A percentile compares a stretch with the other conserved stretches of the same genome.
phyloP scores from a whole-genome alignment of 1,140 invertebrate species.

The Macrotrachela quadricornifera region DNA sequence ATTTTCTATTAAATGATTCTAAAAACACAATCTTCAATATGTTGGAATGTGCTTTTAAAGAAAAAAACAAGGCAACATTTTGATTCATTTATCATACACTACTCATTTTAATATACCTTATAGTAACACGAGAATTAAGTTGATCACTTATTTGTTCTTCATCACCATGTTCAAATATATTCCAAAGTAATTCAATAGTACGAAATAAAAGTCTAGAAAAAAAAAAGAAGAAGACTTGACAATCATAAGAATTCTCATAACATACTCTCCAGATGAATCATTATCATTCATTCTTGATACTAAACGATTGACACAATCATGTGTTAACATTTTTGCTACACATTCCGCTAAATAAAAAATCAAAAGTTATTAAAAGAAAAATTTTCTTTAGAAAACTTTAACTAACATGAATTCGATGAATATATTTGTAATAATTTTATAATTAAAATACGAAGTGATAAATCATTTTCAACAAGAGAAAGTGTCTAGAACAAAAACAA shows the following conservation, averaged over 20 bases:
- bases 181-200: slow-evolving; percentile 28
- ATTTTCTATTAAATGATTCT: too few species aligned
- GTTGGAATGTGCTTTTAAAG: too few species aligned
- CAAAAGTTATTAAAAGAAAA: too few species aligned
- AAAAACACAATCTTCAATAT: too few species aligned
- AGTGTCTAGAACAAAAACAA: slow-evolving; percentile 16
- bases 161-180: slow-evolving; percentile 24
- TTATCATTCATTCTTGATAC: slow-evolving; percentile 20
- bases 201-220: slow-evolving; percentile 18
- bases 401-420: slow-evolving; percentile 16
- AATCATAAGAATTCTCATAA: not conserved
- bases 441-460: slow-evolving; percentile 17
- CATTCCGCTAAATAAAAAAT: slow-evolving; percentile 12
- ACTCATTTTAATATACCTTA: too few species aligned
- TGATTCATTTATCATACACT: too few species aligned
- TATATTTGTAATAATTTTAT: slow-evolving; percentile 23
- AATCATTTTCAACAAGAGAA: slow-evolving; percentile 23
- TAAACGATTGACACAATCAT: slow-evolving; percentile 18
- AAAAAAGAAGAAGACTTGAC: not conserved
- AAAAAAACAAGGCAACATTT: too few species aligned
- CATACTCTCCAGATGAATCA: slow-evolving; percentile 19
- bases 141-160: slow-evolving; percentile 16
- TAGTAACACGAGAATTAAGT: slow-evolving; percentile 21
- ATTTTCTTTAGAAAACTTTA: too few species aligned
- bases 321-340: slow-evolving; percentile 25